Base-by-base conservation (phyloP, 2,113 vertebrate species). In the Apaloderma vittatum region DNA sequence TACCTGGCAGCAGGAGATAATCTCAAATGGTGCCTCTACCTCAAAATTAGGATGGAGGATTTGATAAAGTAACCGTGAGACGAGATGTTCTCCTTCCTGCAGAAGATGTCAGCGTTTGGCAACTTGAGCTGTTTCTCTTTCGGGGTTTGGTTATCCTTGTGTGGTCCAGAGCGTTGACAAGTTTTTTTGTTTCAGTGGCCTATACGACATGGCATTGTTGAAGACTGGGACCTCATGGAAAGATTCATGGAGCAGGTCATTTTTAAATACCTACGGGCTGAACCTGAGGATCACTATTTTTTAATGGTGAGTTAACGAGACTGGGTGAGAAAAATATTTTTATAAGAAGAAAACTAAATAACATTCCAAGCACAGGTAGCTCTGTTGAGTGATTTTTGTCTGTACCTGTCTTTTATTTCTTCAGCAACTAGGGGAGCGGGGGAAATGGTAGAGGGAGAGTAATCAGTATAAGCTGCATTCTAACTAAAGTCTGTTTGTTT, bases 201-300 rank as follows among this genome's bases (percentile, higher is more conserved):
- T 51, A 98, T 98, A 75, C 90, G 98, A 93, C 98, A 99, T 77
- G 98, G 98, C 5, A 98, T 98, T 77, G 97, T 98, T 70, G 99
- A 99, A 85, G 99, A 99, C 95, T 99, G 99, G 99, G 99, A 99
- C 76, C 98, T 99, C 66, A 99, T 99, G 99, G 99, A 99, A 88
- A 98, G 98, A 93, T 99, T 99, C 87, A 98, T 99, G 98, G 99
- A 99, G 57, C 99, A 99, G 66, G 97, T 99, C 49, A 99, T 99
- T 94, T 99, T 99, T 96, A 99, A 99, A 48, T 99, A 99, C 80
- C 98, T 99, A 30, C 97, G 98, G 86, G 99, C 99, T 22, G 98
- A 99, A 66, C 99, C 99, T 11, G 99, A 99, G 82, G 99, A 99
- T 97, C 99, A 99, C 93, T 98, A 98, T 93, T 99, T 99, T 96